Conservation (phyloP, 2,113 vertebrate genomes). For the Hemiscyllium ocellatum region DNA sequence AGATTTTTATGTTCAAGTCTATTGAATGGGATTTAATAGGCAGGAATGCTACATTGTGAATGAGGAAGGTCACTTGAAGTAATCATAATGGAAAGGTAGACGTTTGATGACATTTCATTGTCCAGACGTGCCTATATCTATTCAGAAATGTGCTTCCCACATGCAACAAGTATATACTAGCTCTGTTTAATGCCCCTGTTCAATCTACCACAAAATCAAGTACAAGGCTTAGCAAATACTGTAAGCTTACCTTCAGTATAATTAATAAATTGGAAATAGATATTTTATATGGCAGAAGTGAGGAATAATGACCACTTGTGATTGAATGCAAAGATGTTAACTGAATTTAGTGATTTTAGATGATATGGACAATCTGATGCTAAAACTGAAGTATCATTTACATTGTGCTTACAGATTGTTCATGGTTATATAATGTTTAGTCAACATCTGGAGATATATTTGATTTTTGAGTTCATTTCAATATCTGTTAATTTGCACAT, state of each 20-base stretch:
- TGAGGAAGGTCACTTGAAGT: background rate
- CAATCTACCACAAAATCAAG: background rate
- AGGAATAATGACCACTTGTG: background rate
- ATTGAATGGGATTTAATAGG: background rate
- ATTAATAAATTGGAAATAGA: background rate
- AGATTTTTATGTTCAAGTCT: background rate
- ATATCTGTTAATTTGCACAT: background rate
- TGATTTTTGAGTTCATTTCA: constrained; percentile 4
- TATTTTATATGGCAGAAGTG: background rate
- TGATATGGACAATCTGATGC: background rate
- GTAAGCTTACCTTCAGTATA: background rate
- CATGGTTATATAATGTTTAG: background rate
- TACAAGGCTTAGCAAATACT: background rate
- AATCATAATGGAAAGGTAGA: background rate
- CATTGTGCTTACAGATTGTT: background rate
- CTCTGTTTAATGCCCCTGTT: background rate
- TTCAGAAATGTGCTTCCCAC: background rate
- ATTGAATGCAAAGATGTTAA: background rate
- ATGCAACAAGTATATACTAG: background rate
- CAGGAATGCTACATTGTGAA: background rate
- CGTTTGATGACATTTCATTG: background rate
- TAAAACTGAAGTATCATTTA: background rate
- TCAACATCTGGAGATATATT: background rate
- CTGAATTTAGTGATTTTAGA: background rate
- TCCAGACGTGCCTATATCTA: background rate